Conservation (phyloP, 2,888 invertebrate genomes). For the Rotaria sp. region DNA sequence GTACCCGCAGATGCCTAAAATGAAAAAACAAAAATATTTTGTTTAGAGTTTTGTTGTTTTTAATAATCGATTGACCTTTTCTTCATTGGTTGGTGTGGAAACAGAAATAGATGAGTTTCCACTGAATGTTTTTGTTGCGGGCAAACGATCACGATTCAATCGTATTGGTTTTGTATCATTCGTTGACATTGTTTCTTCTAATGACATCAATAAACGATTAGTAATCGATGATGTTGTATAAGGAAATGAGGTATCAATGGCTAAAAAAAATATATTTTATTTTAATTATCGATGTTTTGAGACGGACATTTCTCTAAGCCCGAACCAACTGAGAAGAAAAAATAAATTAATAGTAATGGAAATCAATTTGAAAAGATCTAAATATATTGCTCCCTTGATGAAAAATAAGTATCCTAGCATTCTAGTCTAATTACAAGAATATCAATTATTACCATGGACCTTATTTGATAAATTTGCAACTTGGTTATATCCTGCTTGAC, state of each 20-base stretch:
- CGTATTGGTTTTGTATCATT: constrained; percentile 14
- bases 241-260: neutral
- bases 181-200: neutral
- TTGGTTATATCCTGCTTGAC: no score
- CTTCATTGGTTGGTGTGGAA: neutral
- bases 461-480: no score
- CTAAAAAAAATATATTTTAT: neutral
- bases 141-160: constrained; percentile 4
- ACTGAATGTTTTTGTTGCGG: neutral
- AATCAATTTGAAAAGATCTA: no score
- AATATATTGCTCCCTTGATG: no score
- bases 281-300: neutral
- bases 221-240: neutral
- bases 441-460: no score
- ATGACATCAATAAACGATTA: neutral
- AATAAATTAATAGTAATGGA: no score
- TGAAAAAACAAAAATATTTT: neutral
- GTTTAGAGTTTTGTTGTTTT: neutral
- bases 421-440: no score
- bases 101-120: neutral
- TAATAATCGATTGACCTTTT: neutral
- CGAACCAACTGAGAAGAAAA: no score
- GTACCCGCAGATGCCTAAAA: neutral
- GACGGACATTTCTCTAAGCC: no score
- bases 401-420: no score